Percentiles rank a stretch among this genome's conserved stretches.
Evolutionary conservation across 2,888 invertebrate genomes (phyloP).

Genomic region (Octodonta nipae): DNA sequence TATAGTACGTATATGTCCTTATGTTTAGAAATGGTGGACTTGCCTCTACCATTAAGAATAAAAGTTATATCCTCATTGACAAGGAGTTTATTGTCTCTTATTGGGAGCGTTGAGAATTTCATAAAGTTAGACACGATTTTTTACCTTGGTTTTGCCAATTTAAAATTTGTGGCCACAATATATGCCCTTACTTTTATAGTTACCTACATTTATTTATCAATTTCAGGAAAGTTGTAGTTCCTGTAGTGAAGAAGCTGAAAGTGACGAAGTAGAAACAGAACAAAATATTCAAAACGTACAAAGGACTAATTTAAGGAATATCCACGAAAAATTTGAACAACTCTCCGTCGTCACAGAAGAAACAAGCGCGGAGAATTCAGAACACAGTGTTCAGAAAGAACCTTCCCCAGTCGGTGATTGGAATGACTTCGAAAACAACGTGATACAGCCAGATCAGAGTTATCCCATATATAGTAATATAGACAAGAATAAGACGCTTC

Average conservation of each 20-base stretch:
- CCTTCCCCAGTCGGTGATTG: slow-evolving; percentile 22
- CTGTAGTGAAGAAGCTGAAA: slow-evolving; percentile 32
- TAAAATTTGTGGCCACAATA: too few species aligned
- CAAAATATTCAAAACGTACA: slow-evolving; percentile 36
- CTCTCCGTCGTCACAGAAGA: slow-evolving; percentile 67
- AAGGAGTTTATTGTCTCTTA: too few species aligned
- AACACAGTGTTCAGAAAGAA: slow-evolving; percentile 16
- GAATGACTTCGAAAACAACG: slow-evolving; percentile 21
- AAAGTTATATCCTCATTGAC: too few species aligned
- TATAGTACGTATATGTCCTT: too few species aligned
- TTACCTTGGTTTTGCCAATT: too few species aligned
- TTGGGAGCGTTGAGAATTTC: too few species aligned
- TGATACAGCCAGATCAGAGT: slow-evolving; percentile 33
- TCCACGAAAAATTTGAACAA: slow-evolving; percentile 54
- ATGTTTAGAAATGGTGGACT: too few species aligned
- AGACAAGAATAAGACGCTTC: too few species aligned
- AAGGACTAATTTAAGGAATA: slow-evolving; percentile 37
- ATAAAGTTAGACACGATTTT: too few species aligned
- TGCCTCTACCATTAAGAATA: too few species aligned
- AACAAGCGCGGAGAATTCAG: slow-evolving; percentile 37
- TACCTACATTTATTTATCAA: too few species aligned
- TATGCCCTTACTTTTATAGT: too few species aligned
- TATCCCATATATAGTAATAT: slow-evolving; percentile 25
- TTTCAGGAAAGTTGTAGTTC: slow-evolving; percentile 31
- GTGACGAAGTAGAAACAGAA: slow-evolving; percentile 33